Evolutionary conservation across 2,888 invertebrate species (phyloP).

Genomic region (Pherbina coryleti): DNA sequence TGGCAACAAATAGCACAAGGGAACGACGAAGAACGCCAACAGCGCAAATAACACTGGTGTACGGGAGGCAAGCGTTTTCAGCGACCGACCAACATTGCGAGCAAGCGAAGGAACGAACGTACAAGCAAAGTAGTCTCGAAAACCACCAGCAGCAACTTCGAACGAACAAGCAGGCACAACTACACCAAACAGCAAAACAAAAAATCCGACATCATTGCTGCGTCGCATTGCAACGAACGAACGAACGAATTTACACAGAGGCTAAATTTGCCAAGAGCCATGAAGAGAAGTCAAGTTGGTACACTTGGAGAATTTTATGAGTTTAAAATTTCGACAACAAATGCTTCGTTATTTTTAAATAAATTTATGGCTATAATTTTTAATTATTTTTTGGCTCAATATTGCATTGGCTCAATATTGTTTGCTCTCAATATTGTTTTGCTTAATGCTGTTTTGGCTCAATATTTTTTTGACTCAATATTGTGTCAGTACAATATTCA

Average conservation of each 20-base stretch:
- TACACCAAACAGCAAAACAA: slow-evolving; percentile 12
- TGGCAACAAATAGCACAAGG: slow-evolving; percentile 25
- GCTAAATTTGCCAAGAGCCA: slow-evolving; percentile 36
- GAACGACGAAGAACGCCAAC: slow-evolving; percentile 57
- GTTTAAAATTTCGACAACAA: not conserved
- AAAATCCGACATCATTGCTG: slow-evolving; percentile 33
- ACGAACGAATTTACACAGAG: not conserved
- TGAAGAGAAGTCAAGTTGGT: slow-evolving; percentile 22
- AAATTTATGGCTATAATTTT: too few species aligned
- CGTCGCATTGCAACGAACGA: slow-evolving; percentile 22
- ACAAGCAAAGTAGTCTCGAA: slow-evolving; percentile 20
- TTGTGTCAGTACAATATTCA: too few species aligned
- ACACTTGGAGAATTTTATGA: not conserved
- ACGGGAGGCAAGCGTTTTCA: slow-evolving; percentile 63
- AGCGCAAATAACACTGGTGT: slow-evolving; percentile 52
- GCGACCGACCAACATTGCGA: slow-evolving; percentile 52
- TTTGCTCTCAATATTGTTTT: too few species aligned
- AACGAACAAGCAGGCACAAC: slow-evolving; percentile 6
- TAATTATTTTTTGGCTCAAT: too few species aligned
- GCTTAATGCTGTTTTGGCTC: too few species aligned
- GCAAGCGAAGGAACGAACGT: slow-evolving; percentile 20
- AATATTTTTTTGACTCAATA: too few species aligned
- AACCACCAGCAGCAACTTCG: slow-evolving; percentile 9
- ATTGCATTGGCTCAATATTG: too few species aligned
- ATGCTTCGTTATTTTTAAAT: not conserved